phyloP scores from a whole-genome alignment of 2,113 vertebrate genomes.

The Neotragus moschatus region DNA sequence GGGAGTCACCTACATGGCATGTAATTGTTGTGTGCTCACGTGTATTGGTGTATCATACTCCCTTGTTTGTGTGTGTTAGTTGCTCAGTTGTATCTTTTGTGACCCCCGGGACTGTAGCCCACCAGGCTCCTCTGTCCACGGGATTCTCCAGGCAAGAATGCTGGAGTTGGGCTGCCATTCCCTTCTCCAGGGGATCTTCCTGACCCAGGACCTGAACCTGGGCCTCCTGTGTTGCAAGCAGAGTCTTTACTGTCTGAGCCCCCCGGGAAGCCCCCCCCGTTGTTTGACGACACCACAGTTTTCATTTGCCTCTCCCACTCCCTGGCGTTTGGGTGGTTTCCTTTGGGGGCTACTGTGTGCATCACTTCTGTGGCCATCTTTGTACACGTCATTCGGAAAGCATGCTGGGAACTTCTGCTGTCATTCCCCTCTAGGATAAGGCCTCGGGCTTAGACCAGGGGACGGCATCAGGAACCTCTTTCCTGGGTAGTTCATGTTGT shows the following conservation, averaged over 20 bases:
- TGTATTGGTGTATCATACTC: fast-evolving
- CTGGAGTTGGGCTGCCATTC: neutral
- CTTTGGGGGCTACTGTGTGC: neutral
- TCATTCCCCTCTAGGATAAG: neutral
- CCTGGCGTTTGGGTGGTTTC: neutral
- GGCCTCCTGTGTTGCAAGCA: neutral
- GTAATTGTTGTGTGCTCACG: fast-evolving
- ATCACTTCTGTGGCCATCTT: too few species aligned
- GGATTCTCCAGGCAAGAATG: neutral
- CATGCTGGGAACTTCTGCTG: neutral
- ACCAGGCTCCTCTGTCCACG: neutral
- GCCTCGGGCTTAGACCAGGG: neutral
- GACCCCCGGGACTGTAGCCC: neutral
- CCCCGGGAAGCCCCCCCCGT: neutral
- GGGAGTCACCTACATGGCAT: fast-evolving
- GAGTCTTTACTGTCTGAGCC: neutral
- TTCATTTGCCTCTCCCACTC: neutral
- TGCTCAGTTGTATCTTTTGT: fast-evolving
- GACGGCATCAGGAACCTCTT: neutral
- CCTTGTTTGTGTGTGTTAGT: neutral
- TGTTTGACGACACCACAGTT: fast-evolving
- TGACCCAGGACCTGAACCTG: neutral
- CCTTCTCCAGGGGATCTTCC: neutral
- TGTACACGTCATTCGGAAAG: neutral
- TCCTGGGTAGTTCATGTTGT: neutral